These are phyloP conservation scores for Torymus texanus DNA, from an alignment of 2,888 invertebrate species.

Conservation along the genomic window DNA sequence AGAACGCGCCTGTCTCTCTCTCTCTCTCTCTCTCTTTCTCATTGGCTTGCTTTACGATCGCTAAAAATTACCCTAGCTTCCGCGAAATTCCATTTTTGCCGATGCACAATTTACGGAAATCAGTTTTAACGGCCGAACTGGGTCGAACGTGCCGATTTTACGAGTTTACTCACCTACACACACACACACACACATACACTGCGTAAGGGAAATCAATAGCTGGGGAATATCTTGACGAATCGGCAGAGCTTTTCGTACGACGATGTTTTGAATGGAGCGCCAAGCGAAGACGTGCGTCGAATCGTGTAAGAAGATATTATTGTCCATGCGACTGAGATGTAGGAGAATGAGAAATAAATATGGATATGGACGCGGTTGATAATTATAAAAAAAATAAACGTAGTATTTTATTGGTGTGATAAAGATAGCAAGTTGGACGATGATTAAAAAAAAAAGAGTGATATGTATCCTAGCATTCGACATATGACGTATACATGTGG, in stretches of 20 bases:
- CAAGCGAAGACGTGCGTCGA: too few species aligned
- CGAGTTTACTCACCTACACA: conserved; percentile 22
- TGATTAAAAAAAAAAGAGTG: too few species aligned
- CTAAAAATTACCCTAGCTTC: conserved; percentile 20
- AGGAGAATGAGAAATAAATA: too few species aligned
- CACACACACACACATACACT: neutral
- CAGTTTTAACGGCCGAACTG: conserved; percentile 26
- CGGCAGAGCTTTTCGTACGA: neutral
- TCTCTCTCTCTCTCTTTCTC: neutral
- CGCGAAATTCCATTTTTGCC: conserved; percentile 21
- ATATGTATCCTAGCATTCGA: too few species aligned
- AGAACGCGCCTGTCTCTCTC: too few species aligned
- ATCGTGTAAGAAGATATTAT: too few species aligned
- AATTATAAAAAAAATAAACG: too few species aligned
- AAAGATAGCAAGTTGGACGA: too few species aligned
- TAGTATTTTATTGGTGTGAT: too few species aligned
- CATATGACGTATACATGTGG: too few species aligned
- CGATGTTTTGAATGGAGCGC: neutral
- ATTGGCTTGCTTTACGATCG: conserved; percentile 6
- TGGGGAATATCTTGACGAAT: conserved; percentile 17
- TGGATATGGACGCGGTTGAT: too few species aligned
- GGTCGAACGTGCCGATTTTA: conserved; percentile 44
- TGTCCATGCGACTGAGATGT: too few species aligned
- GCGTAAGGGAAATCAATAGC: conserved; percentile 12
- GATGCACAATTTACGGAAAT: conserved; percentile 31